Percentiles rank a stretch among this genome's conserved stretches.
phyloP scores from a whole-genome alignment of 1,140 invertebrate species.

The Centruroides sculpturatus region DNA sequence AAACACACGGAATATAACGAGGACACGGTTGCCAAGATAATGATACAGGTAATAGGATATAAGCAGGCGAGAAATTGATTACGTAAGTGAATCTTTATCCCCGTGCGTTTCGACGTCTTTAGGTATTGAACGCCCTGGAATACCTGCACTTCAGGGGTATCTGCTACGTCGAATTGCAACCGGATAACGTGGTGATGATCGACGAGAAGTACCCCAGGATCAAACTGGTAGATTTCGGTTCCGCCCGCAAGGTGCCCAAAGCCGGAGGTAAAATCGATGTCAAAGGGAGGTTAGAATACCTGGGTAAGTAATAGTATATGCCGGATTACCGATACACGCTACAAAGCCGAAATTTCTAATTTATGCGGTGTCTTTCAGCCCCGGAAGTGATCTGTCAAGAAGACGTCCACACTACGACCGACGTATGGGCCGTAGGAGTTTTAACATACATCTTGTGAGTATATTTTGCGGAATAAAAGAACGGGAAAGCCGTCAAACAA shows the following conservation, averaged over 20 bases:
- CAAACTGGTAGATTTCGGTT: slow-evolving; percentile 84
- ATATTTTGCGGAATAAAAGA: neutral
- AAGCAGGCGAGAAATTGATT: neutral
- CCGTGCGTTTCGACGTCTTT: neutral
- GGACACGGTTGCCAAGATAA: slow-evolving; percentile 68
- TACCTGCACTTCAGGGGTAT: slow-evolving; percentile 86
- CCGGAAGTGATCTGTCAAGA: slow-evolving; percentile 77
- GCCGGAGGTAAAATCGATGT: slow-evolving; percentile 51
- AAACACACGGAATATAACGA: slow-evolving; percentile 76
- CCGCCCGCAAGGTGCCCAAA: slow-evolving; percentile 61
- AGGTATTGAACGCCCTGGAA: slow-evolving; percentile 70
- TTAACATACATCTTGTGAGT: slow-evolving; percentile 73
- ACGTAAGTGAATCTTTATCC: neutral
- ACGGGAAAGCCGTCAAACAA: too few relatives aligned
- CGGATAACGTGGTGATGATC: slow-evolving; percentile 91
- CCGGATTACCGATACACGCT: too few relatives aligned
- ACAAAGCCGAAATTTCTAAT: too few relatives aligned
- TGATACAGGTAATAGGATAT: slow-evolving; percentile 44
- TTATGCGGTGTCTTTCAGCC: slow-evolving; percentile 36
- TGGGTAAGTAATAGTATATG: slow-evolving; percentile 8
- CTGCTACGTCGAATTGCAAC: slow-evolving; percentile 85
- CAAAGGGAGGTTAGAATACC: slow-evolving; percentile 22
- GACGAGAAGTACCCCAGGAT: slow-evolving; percentile 62
- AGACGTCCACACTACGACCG: slow-evolving; percentile 68
- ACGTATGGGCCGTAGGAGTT: slow-evolving; percentile 92